Evolutionary conservation across 2,113 vertebrate genomes (phyloP), one percentile per base, ranked within the genome.

Genomic region (Cynoglossus semilaevis): DNA sequence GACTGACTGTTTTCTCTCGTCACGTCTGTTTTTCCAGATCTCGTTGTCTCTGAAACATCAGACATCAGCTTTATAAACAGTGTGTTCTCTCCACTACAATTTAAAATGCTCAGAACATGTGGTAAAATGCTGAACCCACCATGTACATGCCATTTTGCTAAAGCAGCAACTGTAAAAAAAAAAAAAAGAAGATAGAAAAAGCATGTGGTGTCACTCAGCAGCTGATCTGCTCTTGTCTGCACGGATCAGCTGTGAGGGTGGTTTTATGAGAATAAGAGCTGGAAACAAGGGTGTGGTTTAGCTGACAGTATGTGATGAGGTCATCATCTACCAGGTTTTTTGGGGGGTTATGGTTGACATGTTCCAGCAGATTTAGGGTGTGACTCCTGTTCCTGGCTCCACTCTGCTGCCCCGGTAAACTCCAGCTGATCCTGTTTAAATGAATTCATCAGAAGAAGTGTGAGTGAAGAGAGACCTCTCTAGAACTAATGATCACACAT

Each of bases 361-460:
- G 67, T 70, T 79, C 9, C 37, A 63, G 52, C 75, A 75, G 36
- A 22, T 64, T 35, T 40, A 42, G 76, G 76, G 76, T 29, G 74
- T 72, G 72, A 65, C 9, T 4, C 18, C 15, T 44, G 42, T 56
- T 51, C n/a, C 16, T 64, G 55, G 18, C 48, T 41, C 10, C 1
- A 22, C 22, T 58, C 13, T 16, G 11, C 12, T 29, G 7, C 16
- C 1, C 16, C 34, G 48, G 7, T 41, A 29, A 46, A 3, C 46
- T 59, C 10, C 42, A 65, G 51, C 58, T 72, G 67, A 74, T 55
- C 7, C 29, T 15, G 8, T 40, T 10, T 9, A 10, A 14, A 14
- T 45, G 7, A 18, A 42, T 67, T 43, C 11, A 15, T 35, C 37
- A 47, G 0, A 18, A 18, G 43, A 42, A 29, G 22, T 6, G 22